Percentiles rank a stretch among this genome's conserved stretches.
Evolutionary conservation across 2,888 invertebrate species (phyloP).

Genomic region (Apodemia duryi): DNA sequence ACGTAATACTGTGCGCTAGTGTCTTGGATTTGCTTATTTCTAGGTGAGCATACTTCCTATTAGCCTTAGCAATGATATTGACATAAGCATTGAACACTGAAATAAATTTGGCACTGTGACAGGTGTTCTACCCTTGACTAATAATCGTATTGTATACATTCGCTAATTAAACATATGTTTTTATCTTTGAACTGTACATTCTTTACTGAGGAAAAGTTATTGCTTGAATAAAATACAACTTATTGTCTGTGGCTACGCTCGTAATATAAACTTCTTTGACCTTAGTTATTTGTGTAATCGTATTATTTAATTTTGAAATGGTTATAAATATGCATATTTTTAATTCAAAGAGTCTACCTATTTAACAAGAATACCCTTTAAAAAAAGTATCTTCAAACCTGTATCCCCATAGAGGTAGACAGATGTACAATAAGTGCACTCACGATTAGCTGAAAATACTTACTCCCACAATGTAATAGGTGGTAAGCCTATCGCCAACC

Average conservation of each 20-base stretch:
- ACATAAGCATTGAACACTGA: constrained; percentile 42
- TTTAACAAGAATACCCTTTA: no score
- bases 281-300: background rate
- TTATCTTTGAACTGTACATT: constrained; percentile 14
- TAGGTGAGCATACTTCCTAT: constrained; percentile 49
- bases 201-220: constrained; percentile 6
- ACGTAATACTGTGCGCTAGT: constrained; percentile 44
- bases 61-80: constrained; percentile 49
- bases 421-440: no score
- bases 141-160: constrained; percentile 13
- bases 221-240: background rate
- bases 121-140: constrained; percentile 51
- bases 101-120: constrained; percentile 66
- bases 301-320: no score
- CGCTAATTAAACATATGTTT: constrained; percentile 14
- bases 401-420: no score
- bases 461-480: no score
- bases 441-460: no score
- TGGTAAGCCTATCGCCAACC: no score
- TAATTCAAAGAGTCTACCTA: no score
- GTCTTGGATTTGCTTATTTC: constrained; percentile 50
- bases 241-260: background rate
- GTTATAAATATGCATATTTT: no score
- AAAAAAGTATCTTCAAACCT: no score
- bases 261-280: background rate